These are phyloP conservation scores for Vulpes lagopus DNA, from an alignment of 2,113 vertebrate genomes.

Conservation along the genomic window DNA sequence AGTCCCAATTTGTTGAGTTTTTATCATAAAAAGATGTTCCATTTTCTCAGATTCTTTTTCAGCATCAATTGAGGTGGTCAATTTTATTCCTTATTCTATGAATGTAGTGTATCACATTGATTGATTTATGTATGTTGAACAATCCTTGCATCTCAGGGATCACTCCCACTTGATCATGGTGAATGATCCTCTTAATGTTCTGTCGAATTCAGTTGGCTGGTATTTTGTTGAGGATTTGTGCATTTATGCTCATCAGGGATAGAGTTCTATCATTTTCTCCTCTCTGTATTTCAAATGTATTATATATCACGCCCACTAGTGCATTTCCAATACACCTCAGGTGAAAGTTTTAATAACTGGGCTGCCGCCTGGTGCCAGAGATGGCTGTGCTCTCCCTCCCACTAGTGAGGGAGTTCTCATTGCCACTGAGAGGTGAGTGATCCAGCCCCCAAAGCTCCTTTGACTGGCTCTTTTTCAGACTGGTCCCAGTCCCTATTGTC, in stretches of 20 bases:
- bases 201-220: background rate
- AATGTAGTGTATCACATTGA: background rate
- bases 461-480: background rate
- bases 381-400: background rate
- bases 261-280: background rate
- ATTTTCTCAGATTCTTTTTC: background rate
- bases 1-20: background rate
- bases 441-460: background rate
- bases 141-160: background rate
- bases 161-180: background rate
- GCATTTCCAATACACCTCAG: background rate
- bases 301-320: background rate
- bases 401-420: background rate
- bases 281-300: background rate
- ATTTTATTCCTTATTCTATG: background rate
- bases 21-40: background rate
- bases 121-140: background rate
- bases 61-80: background rate
- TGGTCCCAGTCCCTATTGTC: background rate
- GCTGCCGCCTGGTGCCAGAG: background rate
- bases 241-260: background rate
- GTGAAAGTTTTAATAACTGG: background rate
- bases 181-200: background rate
- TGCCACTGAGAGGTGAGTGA: background rate
- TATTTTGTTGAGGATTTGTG: background rate